These are phyloP conservation scores for Malurus cyaneus DNA, from an alignment of 2,113 vertebrate species.

Conservation along the genomic window DNA sequence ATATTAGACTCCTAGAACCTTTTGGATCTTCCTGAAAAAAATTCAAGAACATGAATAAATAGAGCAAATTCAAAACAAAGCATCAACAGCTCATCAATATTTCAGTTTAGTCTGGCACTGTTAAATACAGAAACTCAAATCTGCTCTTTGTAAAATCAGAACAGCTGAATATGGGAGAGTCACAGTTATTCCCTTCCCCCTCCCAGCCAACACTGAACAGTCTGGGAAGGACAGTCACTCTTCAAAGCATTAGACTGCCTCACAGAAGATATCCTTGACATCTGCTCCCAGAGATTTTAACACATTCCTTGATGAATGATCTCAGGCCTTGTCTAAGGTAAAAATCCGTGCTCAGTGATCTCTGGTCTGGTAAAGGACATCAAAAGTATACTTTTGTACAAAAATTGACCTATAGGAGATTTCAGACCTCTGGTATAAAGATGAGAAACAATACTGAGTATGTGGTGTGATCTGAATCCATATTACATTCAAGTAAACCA, in stretches of 20 bases:
- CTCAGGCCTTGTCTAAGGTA: background rate
- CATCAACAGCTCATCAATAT: background rate
- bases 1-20: background rate
- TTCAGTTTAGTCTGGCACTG: background rate
- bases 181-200: background rate
- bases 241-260: background rate
- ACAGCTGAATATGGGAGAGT: background rate
- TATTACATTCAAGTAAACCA: background rate
- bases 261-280: background rate
- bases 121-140: background rate
- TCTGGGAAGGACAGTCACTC: background rate
- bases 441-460: background rate
- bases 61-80: background rate
- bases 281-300: background rate
- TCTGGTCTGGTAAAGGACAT: background rate
- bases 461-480: background rate
- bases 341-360: background rate
- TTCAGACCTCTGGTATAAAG: background rate
- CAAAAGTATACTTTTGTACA: background rate
- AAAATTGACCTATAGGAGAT: background rate
- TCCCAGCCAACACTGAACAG: background rate
- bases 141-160: background rate
- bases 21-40: conserved; percentile 28
- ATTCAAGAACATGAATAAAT: background rate
- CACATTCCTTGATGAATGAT: fast-evolving